phyloP scores from a whole-genome alignment of 92 coral and sea anemone species.

The Zoanthus gigantus region DNA sequence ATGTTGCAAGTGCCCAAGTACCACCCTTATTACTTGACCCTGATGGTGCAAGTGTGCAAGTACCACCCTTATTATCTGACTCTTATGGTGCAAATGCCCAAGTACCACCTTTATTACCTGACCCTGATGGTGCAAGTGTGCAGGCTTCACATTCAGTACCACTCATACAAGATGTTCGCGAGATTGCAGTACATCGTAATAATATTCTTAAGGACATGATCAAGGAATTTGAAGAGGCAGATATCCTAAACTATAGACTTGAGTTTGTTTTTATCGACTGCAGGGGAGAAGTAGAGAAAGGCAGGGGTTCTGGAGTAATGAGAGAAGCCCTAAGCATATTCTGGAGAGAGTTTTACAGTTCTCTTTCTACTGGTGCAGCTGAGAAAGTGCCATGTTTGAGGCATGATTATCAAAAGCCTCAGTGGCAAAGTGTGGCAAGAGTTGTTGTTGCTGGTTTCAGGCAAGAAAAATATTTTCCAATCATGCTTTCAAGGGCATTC shows the following conservation, averaged over 20 bases:
- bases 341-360: slow-evolving; percentile 53
- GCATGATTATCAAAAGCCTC: slow-evolving; percentile 56
- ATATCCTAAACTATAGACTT: slow-evolving; percentile 38
- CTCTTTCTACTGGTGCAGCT: slow-evolving; percentile 58
- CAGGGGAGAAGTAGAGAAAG: slow-evolving; percentile 49
- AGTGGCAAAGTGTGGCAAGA: slow-evolving; percentile 63
- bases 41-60: not conserved
- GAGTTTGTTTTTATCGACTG: slow-evolving; percentile 58
- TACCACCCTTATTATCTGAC: not conserved
- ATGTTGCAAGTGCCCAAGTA: slow-evolving; percentile 5
- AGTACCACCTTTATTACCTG: not conserved
- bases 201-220: slow-evolving; percentile 54
- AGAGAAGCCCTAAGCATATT: slow-evolving; percentile 62
- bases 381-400: slow-evolving; percentile 57
- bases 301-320: slow-evolving; percentile 57
- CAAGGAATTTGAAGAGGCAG: slow-evolving; percentile 45
- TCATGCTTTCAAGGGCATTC: slow-evolving; percentile 53
- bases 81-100: not conserved
- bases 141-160: not conserved
- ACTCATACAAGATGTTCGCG: slow-evolving; percentile 11
- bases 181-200: slow-evolving; percentile 39
- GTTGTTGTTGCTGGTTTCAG: slow-evolving; percentile 50
- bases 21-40: not conserved
- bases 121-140: slow-evolving; percentile 3
- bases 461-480: slow-evolving; percentile 47